Base-by-base conservation (phyloP, 2,113 vertebrate species). In the Calypte anna region DNA sequence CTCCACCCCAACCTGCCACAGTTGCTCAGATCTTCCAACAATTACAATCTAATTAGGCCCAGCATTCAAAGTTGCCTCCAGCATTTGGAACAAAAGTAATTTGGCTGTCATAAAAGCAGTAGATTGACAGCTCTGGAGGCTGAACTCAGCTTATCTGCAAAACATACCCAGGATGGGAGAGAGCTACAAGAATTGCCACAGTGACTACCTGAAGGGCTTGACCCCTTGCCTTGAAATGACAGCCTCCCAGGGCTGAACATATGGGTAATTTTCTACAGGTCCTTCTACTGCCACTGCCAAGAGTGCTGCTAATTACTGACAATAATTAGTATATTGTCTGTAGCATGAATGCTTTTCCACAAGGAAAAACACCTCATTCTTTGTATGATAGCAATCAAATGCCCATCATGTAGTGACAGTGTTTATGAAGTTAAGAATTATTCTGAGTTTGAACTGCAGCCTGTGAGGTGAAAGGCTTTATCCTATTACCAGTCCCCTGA, bases 21-120 rank as follows among this genome's bases (percentile, higher is more conserved):
- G 80, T 95, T 91, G 76, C 76, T 96, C 58, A 63, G 94, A 86
- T 96, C 94, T 88, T 86, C 82, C 59, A 86, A 90, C 88, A 95
- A 95, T 96, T 97, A 86, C 78, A 70, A 54, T 86, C 88, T 97
- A 95, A 96, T 97, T 97, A 96, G 94, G 95, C 36, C 61, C 14
- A 28, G 93, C 95, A 94, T 95, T 96, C 83, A 74, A 75, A 94
- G 88, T 96, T 93, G 96, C 96, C 96, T 97, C 92, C 91, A 96
- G 96, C 94, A 74, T 88, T 94, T 86, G 94, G 93, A 97, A 96
- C 94, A 95, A 86, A 96, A 96, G 96, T 96, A 92, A 97, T 97
- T 96, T 96, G 94, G 89, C 3, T 40, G 72, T 95, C 96, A 95
- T 97, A 96, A 96, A 97, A 95, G 80, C 51, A 31, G 78, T 74